Evolutionary conservation across 2,113 vertebrate genomes (phyloP).

Genomic region (Dascyllus trimaculatus): DNA sequence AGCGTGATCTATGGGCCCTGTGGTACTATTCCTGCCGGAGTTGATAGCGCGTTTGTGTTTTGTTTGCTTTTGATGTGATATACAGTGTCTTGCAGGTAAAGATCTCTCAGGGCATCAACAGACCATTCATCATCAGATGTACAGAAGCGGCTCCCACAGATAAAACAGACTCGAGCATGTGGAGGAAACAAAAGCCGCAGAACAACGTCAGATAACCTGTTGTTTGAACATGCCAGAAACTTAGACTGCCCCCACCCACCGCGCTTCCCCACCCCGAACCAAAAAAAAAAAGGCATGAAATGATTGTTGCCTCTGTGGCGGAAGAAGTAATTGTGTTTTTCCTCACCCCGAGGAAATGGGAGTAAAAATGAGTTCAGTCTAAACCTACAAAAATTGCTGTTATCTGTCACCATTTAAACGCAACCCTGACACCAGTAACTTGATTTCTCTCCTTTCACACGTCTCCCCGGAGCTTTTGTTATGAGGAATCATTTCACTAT

Average conservation of each 20-base stretch:
- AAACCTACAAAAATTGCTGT: conserved; percentile 72
- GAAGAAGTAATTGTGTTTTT: conserved; percentile 66
- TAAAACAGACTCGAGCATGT: conserved; percentile 22
- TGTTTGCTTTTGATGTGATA: conserved; percentile 69
- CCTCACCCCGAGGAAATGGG: conserved; percentile 53
- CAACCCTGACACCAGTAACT: conserved; percentile 68
- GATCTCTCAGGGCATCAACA: conserved; percentile 55
- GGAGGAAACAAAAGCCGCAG: conserved; percentile 21
- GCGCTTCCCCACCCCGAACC: background rate
- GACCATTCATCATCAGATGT: conserved; percentile 61
- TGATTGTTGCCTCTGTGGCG: conserved; percentile 50
- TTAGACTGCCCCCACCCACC: background rate
- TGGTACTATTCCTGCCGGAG: conserved; percentile 53
- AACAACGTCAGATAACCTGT: conserved; percentile 30
- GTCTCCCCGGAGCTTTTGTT: conserved; percentile 57
- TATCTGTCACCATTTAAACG: conserved; percentile 78
- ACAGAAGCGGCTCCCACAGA: conserved; percentile 10
- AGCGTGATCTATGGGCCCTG: conserved; percentile 67
- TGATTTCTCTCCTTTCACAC: conserved; percentile 48
- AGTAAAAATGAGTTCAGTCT: conserved; percentile 60
- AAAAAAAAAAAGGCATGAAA: background rate
- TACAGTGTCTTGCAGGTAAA: conserved; percentile 62
- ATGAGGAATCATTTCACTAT: conserved; percentile 64
- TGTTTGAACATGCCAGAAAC: conserved; percentile 32
- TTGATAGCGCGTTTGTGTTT: conserved; percentile 58